Evolutionary conservation across 2,888 invertebrate species (phyloP), one percentile per base, ranked within the genome.

Genomic region (Junonia oenone): DNA sequence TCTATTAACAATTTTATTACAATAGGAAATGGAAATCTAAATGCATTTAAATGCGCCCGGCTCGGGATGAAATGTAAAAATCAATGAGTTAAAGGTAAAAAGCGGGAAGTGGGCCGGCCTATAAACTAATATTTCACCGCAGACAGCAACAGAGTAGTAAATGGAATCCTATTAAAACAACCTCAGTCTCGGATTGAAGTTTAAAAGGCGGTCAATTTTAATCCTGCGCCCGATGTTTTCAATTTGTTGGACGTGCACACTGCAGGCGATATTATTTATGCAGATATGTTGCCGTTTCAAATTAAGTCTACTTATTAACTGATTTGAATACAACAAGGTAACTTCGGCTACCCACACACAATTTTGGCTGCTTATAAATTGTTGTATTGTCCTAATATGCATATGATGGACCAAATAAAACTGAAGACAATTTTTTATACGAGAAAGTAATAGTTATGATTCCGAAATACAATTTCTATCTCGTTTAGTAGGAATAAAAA

Each of bases 1-100:
- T 65, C 72, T 70, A 72, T 76, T 79, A 79, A 80, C 78, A 83
- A 80, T 66, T 66, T 66, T 66, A 68, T 83, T 80, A 80, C 73
- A 72, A 76, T 67, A 65, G 76, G 78, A 84, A 83, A 85, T 83
- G 68, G 74, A 77, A 82, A 75, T 73, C 69, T 80, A 78, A 83
- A 79, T 78, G 78, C 68, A 72, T 73, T 69, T 81, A 78, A 83
- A 79, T 76, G 77, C 68, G 70, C 68, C 76, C 67, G 71, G 67
- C 63, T 69, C 67, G 69, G 66, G 72, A 76, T 75, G 70, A 76
- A 79, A 76, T 69, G 71, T 69, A 69, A 71, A 77, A 46, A 29
- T 17, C 29, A 31, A 27, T 31, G 29, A 17, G 29, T 46, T 27
- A 46, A 17, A 55, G 61, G 63, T 58, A 67, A 69, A 69, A 70